phyloP scores from a whole-genome alignment of 92 coral and sea anemone genomes.

The Ricordea florida region DNA sequence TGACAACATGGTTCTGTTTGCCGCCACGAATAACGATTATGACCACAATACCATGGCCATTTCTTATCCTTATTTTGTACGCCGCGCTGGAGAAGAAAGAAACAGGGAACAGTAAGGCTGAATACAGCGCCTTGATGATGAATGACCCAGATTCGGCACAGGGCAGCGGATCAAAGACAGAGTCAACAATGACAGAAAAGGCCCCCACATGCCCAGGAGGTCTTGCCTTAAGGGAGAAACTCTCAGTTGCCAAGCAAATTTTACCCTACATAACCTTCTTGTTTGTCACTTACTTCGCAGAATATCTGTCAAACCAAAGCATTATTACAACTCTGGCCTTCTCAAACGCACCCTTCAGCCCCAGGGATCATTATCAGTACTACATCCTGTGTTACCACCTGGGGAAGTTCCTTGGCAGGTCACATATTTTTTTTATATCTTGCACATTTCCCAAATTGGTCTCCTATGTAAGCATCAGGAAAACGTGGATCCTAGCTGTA shows the following conservation, averaged over 20 bases:
- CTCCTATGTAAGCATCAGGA: conserved; percentile 45
- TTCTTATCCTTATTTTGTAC: conserved; percentile 14
- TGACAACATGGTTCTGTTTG: conserved; percentile 54
- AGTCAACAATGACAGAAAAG: not conserved
- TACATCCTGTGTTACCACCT: conserved; percentile 59
- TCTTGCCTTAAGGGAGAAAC: conserved; percentile 13
- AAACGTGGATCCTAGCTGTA: conserved; percentile 66
- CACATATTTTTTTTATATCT: conserved; percentile 55
- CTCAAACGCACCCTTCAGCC: conserved; percentile 50
- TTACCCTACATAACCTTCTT: conserved; percentile 54
- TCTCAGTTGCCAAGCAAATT: conserved; percentile 36
- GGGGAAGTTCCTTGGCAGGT: conserved; percentile 74
- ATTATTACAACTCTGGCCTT: conserved; percentile 71
- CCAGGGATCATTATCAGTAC: conserved; percentile 76
- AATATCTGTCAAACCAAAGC: conserved; percentile 64
- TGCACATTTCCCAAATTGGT: conserved; percentile 40
- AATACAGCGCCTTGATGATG: not conserved
- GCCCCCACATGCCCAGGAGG: not conserved
- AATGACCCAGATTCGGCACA: not conserved
- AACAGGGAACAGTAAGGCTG: not conserved
- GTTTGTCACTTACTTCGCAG: conserved; percentile 59
- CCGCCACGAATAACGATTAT: conserved; percentile 36
- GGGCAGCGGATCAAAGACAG: not conserved
- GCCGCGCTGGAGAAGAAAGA: not conserved
- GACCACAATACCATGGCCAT: conserved; percentile 19